phyloP scores from a whole-genome alignment of 2,797 vertebrate genomes.

The Sebastes ruberrimus region DNA sequence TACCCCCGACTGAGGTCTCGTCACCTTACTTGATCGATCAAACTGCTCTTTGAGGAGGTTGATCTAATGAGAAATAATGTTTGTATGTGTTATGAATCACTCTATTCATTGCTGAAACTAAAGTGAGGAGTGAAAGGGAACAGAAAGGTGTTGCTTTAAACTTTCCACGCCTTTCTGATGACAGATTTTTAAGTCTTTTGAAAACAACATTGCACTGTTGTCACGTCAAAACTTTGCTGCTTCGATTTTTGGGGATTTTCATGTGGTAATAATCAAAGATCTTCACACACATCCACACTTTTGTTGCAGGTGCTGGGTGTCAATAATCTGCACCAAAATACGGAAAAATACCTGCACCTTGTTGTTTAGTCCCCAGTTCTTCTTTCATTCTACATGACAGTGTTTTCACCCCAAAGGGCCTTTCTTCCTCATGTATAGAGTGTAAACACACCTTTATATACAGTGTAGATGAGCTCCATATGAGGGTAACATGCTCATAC shows the following conservation, averaged over 20 bases:
- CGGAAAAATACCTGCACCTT: background rate
- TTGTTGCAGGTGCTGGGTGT: background rate
- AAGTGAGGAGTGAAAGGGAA: background rate
- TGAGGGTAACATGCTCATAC: too few species aligned
- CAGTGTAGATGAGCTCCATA: background rate
- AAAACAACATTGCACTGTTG: background rate
- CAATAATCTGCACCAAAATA: background rate
- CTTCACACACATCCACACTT: background rate
- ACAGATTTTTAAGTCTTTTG: background rate
- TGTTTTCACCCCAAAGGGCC: background rate
- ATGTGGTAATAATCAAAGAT: background rate
- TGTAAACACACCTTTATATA: background rate
- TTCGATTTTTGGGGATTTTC: background rate
- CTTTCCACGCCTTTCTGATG: background rate
- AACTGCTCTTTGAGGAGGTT: background rate
- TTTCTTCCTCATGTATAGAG: background rate
- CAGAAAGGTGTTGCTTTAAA: background rate
- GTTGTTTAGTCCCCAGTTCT: background rate
- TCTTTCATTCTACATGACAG: background rate
- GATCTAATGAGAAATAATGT: background rate
- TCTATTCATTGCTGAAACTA: background rate
- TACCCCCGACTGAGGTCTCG: background rate
- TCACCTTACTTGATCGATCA: background rate
- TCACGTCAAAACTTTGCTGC: background rate
- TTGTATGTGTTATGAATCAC: conserved; percentile 4